phyloP scores from a whole-genome alignment of 2,888 invertebrate genomes.

The Heliconius hortense region DNA sequence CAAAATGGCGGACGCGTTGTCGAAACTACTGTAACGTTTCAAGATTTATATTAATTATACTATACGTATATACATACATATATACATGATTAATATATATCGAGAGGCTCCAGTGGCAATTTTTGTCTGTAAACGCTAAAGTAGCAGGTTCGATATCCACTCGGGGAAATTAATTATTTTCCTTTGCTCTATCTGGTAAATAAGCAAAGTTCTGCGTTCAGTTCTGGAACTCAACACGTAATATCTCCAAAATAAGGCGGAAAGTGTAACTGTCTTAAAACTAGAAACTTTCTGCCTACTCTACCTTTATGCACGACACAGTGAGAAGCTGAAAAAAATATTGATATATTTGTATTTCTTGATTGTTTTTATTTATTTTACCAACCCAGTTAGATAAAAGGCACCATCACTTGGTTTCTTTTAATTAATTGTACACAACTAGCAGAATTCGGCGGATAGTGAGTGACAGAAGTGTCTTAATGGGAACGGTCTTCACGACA shows the following conservation, averaged over 20 bases:
- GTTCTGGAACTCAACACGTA: neutral
- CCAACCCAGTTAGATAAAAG: too few relatives aligned
- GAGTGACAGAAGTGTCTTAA: neutral
- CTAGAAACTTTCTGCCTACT: too few relatives aligned
- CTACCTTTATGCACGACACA: too few relatives aligned
- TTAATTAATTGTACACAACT: neutral
- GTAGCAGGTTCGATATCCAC: neutral
- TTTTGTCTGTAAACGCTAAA: neutral
- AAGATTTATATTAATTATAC: constrained; percentile 33
- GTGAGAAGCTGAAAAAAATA: too few relatives aligned
- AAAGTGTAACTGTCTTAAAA: too few relatives aligned
- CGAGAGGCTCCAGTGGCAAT: neutral
- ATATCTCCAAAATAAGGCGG: neutral
- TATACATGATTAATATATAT: neutral
- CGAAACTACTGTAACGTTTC: constrained; percentile 25
- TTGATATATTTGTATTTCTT: too few relatives aligned
- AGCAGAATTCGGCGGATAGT: too few relatives aligned
- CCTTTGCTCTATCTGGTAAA: neutral
- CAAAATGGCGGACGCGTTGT: constrained; percentile 59
- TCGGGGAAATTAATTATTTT: neutral
- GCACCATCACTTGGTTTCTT: too few relatives aligned
- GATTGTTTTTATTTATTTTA: too few relatives aligned
- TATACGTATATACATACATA: neutral
- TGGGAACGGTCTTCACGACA: too few relatives aligned
- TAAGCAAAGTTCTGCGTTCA: neutral